Percentiles rank a stretch among this genome's conserved stretches.
phyloP scores from a whole-genome alignment of 1,140 invertebrate genomes.

The Nylanderia fulva region DNA sequence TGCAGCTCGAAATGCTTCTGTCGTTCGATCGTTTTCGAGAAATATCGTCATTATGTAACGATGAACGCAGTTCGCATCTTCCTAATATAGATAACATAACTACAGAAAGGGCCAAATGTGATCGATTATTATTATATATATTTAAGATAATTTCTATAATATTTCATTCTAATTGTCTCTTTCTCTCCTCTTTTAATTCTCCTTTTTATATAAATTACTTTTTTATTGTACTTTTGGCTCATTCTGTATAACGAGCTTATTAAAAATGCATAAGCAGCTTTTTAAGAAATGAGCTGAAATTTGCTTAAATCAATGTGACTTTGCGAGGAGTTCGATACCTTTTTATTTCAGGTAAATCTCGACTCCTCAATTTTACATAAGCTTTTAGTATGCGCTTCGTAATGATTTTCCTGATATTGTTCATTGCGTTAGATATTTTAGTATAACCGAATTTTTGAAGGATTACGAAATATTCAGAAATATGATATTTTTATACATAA shows the following conservation, averaged over 20 bases:
- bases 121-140: not conserved
- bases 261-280: constrained; percentile 48
- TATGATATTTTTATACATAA: no score
- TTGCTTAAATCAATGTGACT: constrained; percentile 51
- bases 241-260: constrained; percentile 37
- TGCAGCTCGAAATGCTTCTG: constrained; percentile 58
- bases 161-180: not conserved
- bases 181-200: not conserved
- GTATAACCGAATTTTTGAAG: constrained; percentile 24
- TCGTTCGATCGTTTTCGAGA: constrained; percentile 56
- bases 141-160: not conserved
- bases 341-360: constrained; percentile 58
- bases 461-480: constrained; percentile 1
- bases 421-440: constrained; percentile 10
- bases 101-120: constrained; percentile 37
- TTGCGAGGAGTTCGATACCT: constrained; percentile 50
- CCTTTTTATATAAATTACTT: not conserved
- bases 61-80: constrained; percentile 35
- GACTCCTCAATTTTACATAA: constrained; percentile 48
- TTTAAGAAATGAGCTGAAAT: constrained; percentile 52
- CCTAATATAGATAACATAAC: constrained; percentile 31
- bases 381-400: constrained; percentile 58
- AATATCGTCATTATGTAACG: constrained; percentile 22
- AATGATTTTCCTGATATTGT: constrained; percentile 38
- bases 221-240: constrained; percentile 32